phyloP scores from a whole-genome alignment of 2,113 vertebrate species.

The Mustela nigripes region DNA sequence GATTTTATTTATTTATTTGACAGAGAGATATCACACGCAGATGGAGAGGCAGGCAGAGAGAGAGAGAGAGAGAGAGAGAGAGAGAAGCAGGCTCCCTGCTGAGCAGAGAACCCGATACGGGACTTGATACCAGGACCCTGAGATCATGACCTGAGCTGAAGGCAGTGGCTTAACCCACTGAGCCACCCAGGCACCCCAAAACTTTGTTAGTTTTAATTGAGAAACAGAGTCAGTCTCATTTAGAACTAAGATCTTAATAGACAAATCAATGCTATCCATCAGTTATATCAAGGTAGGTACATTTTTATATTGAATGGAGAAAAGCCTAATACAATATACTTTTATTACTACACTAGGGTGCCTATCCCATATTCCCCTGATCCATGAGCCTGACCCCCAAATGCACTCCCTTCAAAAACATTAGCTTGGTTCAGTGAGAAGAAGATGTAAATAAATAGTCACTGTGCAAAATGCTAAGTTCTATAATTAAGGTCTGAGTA shows the following conservation, averaged over 20 bases:
- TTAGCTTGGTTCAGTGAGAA: background rate
- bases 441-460: background rate
- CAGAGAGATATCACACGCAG: too few species aligned
- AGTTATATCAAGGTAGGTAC: background rate
- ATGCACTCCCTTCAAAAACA: background rate
- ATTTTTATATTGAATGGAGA: background rate
- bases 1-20: too few species aligned
- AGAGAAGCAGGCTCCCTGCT: too few species aligned
- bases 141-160: too few species aligned
- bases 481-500: background rate
- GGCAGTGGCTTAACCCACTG: too few species aligned
- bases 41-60: too few species aligned
- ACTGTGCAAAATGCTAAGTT: background rate
- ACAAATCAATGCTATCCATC: background rate
- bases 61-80: too few species aligned
- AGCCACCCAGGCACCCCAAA: background rate
- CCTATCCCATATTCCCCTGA: background rate
- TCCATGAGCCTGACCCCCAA: background rate
- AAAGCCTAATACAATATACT: background rate
- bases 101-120: too few species aligned
- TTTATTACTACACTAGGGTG: background rate
- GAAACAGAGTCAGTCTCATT: conserved; percentile 10
- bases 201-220: conserved; percentile 26
- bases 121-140: too few species aligned
- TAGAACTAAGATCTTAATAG: conserved; percentile 39